Evolutionary conservation across 2,888 invertebrate genomes (phyloP), one percentile per base, ranked within the genome.

Genomic region (Hofmannophila pseudospretella): DNA sequence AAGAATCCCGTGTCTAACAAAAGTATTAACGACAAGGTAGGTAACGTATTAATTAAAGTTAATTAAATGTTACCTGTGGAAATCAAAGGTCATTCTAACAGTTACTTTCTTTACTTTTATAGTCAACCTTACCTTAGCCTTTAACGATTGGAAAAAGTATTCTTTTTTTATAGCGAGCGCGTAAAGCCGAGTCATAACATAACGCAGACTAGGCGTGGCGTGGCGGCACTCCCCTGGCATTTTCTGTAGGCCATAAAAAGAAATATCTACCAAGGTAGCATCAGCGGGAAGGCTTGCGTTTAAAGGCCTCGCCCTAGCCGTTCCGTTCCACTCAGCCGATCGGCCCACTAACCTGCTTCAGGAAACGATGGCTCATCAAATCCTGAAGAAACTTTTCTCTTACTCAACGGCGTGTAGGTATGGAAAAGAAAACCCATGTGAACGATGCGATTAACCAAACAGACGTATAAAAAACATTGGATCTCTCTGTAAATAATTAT

Each of bases 161-260:
- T 36, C 8, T 9, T 20, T 35, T 49, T 64, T 61, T 63, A 64
- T 62, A 53, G 55, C 40, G 41, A 14, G 16, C 47, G 53, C 58
- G 61, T 71, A 68, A 71, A 65, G 60, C 55, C 42, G 41, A 70
- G 67, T 59, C 66, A 65, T 72, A 69, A 69, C 66, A 65, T 72
- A 69, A 69, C 62, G 66, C 58, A 60, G 56, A 58, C 49, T 14
- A 27, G 70, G 74, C 66, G 75, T 74, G 73, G 55, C 70, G n/a
- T n/a, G n/a, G n/a, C 58, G 65, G 68, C 84, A 74, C 84, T 72
- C 84, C 81, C 81, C 72, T 81, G 82, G 69, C 84, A 82, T 82
- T 84, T 85, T 71, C 73, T 77, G 68, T 67, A 73, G 74, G 74
- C 79, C 84, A 81, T 85, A 85, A 85, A 85, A 85, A 82, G 80